Conservation (phyloP, 2,113 vertebrate species). For the Ptychochromis oligacanthus region DNA sequence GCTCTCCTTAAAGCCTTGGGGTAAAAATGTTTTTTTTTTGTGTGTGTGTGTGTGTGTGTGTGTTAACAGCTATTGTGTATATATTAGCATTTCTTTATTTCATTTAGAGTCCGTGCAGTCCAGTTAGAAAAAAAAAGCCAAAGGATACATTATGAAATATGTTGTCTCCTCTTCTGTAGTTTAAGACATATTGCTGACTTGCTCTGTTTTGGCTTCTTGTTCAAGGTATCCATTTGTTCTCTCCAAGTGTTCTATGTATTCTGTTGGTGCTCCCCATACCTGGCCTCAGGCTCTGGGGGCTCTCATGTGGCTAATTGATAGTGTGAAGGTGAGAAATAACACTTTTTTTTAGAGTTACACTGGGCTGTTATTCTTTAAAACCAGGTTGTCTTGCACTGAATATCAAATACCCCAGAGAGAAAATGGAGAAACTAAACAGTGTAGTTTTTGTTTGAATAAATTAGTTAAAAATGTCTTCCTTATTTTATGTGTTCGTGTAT, state of each 20-base stretch:
- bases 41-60: too few relatives aligned
- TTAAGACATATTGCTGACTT: background rate
- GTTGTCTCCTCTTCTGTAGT: background rate
- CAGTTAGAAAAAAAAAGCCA: background rate
- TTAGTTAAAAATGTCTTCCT: background rate
- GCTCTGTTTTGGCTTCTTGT: background rate
- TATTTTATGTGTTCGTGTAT: slow-evolving; percentile 18
- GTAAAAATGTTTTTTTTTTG: slow-evolving; percentile 75
- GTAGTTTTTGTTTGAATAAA: background rate
- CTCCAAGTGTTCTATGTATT: slow-evolving; percentile 97
- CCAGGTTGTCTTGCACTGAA: background rate
- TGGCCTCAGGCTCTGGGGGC: slow-evolving; percentile 95
- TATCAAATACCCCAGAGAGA: background rate
- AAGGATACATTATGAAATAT: background rate
- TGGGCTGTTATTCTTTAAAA: background rate
- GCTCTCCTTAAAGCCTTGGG: slow-evolving; percentile 89
- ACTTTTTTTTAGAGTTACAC: background rate
- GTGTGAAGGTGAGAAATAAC: slow-evolving; percentile 84
- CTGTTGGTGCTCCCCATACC: slow-evolving; percentile 94
- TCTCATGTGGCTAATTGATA: slow-evolving; percentile 93
- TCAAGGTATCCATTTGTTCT: slow-evolving; percentile 91
- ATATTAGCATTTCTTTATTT: background rate
- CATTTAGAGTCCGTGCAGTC: background rate
- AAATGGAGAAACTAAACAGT: background rate
- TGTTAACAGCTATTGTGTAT: background rate